Evolutionary conservation across 2,888 invertebrate genomes (phyloP).

Genomic region (Polyommatus iphigenia): DNA sequence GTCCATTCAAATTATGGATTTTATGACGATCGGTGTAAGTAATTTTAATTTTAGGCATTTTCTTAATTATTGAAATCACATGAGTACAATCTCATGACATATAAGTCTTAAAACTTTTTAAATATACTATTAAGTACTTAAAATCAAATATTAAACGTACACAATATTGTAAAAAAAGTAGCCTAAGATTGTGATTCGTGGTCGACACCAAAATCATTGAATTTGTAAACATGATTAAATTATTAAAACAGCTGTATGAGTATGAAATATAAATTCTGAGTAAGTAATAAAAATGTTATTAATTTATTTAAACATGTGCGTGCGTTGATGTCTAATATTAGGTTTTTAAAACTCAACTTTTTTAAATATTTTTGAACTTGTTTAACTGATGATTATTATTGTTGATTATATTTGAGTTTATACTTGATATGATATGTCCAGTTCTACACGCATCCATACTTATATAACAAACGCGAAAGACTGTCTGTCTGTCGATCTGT

Average conservation of each 20-base stretch:
- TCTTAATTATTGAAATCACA: not conserved
- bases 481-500: no score
- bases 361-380: not conserved
- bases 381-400: not conserved
- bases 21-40: not conserved
- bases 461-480: no score
- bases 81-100: no score
- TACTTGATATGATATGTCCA: not conserved
- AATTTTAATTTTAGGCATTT: not conserved
- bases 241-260: not conserved
- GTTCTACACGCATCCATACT: no score
- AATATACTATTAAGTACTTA: no score
- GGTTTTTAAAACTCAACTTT: not conserved
- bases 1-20: not conserved
- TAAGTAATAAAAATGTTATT: not conserved
- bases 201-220: not conserved
- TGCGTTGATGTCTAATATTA: conserved; percentile 27
- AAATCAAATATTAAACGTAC: no score
- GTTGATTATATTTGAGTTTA: not conserved
- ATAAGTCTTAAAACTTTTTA: no score
- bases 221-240: not conserved
- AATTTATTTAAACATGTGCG: not conserved
- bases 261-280: not conserved
- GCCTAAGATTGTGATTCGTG: not conserved
- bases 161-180: no score